Evolutionary conservation across 2,888 invertebrate genomes (phyloP).

Genomic region (Nemapogon koenigi): DNA sequence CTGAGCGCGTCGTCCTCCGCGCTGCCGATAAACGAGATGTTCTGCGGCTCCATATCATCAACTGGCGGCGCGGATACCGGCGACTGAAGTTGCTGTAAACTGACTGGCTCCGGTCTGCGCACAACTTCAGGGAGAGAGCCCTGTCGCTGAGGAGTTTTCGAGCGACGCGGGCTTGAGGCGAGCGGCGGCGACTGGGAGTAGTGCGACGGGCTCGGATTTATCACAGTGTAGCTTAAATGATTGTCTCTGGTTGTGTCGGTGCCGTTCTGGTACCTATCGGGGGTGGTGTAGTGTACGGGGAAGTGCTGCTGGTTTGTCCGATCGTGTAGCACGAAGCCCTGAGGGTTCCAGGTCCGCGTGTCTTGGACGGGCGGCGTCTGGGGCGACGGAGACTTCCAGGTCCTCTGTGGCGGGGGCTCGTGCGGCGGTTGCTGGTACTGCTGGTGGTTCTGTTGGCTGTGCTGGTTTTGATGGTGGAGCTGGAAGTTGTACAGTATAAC

Average conservation of each 20-base stretch:
- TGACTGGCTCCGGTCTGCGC: slow-evolving; percentile 42
- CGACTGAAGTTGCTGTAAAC: slow-evolving; percentile 56
- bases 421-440: slow-evolving; percentile 26
- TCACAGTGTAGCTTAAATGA: slow-evolving; percentile 64
- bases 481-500: slow-evolving; percentile 15
- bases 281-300: slow-evolving; percentile 41
- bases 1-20: slow-evolving; percentile 63
- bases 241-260: slow-evolving; percentile 62
- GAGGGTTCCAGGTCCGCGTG: slow-evolving; percentile 36
- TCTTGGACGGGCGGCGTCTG: slow-evolving; percentile 25
- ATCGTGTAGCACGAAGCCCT: slow-evolving; percentile 74
- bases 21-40: slow-evolving; percentile 89
- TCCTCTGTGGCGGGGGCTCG: slow-evolving; percentile 40
- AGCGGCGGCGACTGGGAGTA: slow-evolving; percentile 60
- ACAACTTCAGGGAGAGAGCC: slow-evolving; percentile 47
- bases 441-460: slow-evolving; percentile 24
- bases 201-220: slow-evolving; percentile 59
- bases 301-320: slow-evolving; percentile 32
- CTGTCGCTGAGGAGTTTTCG: slow-evolving; percentile 62
- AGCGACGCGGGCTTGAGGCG: slow-evolving; percentile 70
- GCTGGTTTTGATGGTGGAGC: slow-evolving; percentile 19
- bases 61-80: slow-evolving; percentile 72
- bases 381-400: slow-evolving; percentile 45
- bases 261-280: slow-evolving; percentile 70
- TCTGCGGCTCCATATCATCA: slow-evolving; percentile 93